These are phyloP conservation scores for Eupithecia pulchellata DNA, from an alignment of 2,888 invertebrate species.

Conservation along the genomic window DNA sequence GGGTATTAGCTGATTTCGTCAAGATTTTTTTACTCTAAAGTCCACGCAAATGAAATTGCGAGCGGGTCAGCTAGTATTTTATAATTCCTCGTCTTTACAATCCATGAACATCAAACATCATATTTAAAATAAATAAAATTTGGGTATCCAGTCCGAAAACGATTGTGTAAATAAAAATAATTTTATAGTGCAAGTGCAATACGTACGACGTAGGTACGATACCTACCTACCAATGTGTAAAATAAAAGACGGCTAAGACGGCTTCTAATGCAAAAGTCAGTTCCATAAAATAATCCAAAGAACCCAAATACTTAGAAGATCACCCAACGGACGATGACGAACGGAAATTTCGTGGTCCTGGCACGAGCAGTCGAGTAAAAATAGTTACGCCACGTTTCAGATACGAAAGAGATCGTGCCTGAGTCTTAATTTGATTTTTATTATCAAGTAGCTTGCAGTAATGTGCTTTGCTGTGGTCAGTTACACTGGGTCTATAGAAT, in stretches of 20 bases:
- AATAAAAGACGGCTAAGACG: neutral
- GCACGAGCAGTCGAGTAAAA: constrained; percentile 77
- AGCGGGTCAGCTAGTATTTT: too few species aligned
- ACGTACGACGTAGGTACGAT: neutral
- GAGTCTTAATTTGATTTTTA: constrained; percentile 65
- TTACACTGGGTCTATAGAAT: neutral
- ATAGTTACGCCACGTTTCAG: constrained; percentile 59
- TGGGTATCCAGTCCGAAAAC: neutral
- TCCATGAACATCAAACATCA: too few species aligned
- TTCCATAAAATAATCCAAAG: constrained; percentile 35
- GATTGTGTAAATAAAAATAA: neutral
- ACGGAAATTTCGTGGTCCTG: constrained; percentile 79
- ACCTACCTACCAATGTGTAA: neutral
- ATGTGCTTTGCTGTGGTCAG: constrained; percentile 16
- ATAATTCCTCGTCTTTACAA: too few species aligned
- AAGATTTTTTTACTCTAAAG: too few species aligned
- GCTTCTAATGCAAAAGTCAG: neutral
- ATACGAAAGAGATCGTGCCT: constrained; percentile 66
- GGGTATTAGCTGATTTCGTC: too few species aligned
- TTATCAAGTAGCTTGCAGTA: constrained; percentile 39
- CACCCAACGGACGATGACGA: constrained; percentile 74
- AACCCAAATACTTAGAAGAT: constrained; percentile 59
- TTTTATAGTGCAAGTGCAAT: neutral
- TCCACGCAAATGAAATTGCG: too few species aligned
- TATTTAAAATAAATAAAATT: too few species aligned